These are phyloP conservation scores for Bubo scandiacus DNA, from an alignment of 2,113 vertebrate species.

Conservation along the genomic window DNA sequence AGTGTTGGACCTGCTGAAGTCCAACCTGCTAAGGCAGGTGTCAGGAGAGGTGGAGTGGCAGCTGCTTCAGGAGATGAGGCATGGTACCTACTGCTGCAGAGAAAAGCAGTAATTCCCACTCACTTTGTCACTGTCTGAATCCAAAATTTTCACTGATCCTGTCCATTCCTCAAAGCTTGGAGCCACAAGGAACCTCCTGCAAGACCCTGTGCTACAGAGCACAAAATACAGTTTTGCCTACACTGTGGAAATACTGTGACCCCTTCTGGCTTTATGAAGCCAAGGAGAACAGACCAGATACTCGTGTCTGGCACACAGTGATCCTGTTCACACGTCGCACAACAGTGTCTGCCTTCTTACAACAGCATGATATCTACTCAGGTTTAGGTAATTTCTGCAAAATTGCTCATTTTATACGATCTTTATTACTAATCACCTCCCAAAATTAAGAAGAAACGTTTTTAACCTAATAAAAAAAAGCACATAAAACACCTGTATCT, in stretches of 20 bases:
- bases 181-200: background rate
- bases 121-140: background rate
- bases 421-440: background rate
- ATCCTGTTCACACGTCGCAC: background rate
- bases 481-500: background rate
- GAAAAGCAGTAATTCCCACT: background rate
- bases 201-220: background rate
- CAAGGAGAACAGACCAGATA: background rate
- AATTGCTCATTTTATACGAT: background rate
- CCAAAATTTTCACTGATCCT: background rate
- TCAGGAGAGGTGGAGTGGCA: background rate
- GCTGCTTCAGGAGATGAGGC: background rate
- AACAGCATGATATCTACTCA: background rate
- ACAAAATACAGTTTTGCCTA: background rate
- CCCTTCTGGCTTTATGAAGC: background rate
- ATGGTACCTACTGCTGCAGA: background rate
- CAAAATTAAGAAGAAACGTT: background rate
- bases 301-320: rapidly evolving
- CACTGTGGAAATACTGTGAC: background rate
- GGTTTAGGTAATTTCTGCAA: background rate
- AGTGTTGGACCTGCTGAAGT: background rate
- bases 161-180: background rate
- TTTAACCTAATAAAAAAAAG: background rate
- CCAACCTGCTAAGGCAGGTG: background rate
- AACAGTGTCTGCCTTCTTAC: background rate